Conservation (phyloP, 2,888 invertebrate species). For the Penaeus monodon region DNA sequence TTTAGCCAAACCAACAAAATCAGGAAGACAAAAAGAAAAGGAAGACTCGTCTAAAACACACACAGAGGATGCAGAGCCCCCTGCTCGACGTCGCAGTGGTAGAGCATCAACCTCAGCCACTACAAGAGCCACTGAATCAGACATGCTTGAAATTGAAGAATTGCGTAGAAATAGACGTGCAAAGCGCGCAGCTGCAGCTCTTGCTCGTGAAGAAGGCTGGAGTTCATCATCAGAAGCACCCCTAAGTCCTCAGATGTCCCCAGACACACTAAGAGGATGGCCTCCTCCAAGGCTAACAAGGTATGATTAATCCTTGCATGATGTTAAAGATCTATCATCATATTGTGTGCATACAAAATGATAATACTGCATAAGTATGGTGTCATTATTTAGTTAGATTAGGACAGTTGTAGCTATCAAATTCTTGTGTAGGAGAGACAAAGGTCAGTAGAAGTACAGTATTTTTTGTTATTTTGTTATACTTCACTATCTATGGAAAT, state of each 20-base stretch:
- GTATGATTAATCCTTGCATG: conserved; percentile 25
- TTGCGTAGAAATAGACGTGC: conserved; percentile 56
- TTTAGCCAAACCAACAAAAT: conserved; percentile 16
- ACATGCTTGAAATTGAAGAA: conserved; percentile 61
- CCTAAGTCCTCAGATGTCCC: conserved; percentile 62
- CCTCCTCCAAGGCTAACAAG: conserved; percentile 64
- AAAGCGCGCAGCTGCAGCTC: conserved; percentile 59
- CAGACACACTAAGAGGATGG: conserved; percentile 63
- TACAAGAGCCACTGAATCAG: conserved; percentile 64
- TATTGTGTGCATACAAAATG: too few relatives aligned
- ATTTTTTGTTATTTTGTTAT: too few relatives aligned
- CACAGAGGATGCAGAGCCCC: conserved; percentile 11
- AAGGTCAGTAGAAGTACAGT: too few relatives aligned
- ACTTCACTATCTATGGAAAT: too few relatives aligned
- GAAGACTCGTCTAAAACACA: background rate
- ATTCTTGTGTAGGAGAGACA: too few relatives aligned
- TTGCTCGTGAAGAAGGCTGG: conserved; percentile 62
- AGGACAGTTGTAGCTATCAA: too few relatives aligned
- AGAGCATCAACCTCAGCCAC: conserved; percentile 60
- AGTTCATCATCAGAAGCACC: conserved; percentile 63
- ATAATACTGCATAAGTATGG: too few relatives aligned
- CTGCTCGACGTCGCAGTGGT: conserved; percentile 54
- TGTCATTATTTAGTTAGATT: too few relatives aligned
- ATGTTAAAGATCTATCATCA: background rate
- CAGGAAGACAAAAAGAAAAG: background rate